phyloP scores from a whole-genome alignment of 2,888 invertebrate species.

The Hydroisotoma schaefferi region DNA sequence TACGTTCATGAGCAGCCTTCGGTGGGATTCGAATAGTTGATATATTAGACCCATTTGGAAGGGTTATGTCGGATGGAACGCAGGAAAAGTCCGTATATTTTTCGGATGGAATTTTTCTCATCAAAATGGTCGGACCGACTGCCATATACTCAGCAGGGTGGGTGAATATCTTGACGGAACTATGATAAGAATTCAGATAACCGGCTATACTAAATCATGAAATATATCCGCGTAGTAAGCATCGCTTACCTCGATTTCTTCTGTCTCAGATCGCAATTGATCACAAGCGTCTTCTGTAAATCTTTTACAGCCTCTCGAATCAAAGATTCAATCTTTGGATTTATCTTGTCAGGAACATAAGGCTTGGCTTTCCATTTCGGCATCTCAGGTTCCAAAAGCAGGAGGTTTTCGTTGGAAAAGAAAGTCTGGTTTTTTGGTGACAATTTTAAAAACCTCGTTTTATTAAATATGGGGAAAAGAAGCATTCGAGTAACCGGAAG shows the following conservation, averaged over 20 bases:
- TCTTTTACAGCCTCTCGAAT: constrained; percentile 35
- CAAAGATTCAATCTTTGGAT: constrained; percentile 35
- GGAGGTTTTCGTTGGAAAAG: constrained; percentile 43
- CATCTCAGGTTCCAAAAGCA: constrained; percentile 34
- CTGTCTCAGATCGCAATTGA: constrained; percentile 28
- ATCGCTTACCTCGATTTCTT: constrained; percentile 3
- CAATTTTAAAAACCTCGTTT: constrained; percentile 24
- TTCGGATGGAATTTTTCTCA: constrained; percentile 6
- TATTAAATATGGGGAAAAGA: constrained; percentile 32
- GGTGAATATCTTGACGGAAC: background rate
- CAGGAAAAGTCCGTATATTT: background rate
- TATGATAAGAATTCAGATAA: background rate
- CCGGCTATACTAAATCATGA: background rate
- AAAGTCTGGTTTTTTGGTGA: constrained; percentile 29
- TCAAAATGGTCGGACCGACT: background rate
- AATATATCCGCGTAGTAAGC: background rate
- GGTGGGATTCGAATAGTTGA: background rate
- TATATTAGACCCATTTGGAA: constrained; percentile 1
- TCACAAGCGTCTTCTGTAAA: constrained; percentile 30
- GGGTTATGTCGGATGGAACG: background rate
- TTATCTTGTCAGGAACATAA: constrained; percentile 30
- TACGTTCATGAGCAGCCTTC: background rate
- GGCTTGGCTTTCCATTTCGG: constrained; percentile 30
- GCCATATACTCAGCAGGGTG: background rate
- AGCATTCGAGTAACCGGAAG: constrained; percentile 34